phyloP scores from a whole-genome alignment of 2,113 vertebrate genomes.

The Jacana jacana region DNA sequence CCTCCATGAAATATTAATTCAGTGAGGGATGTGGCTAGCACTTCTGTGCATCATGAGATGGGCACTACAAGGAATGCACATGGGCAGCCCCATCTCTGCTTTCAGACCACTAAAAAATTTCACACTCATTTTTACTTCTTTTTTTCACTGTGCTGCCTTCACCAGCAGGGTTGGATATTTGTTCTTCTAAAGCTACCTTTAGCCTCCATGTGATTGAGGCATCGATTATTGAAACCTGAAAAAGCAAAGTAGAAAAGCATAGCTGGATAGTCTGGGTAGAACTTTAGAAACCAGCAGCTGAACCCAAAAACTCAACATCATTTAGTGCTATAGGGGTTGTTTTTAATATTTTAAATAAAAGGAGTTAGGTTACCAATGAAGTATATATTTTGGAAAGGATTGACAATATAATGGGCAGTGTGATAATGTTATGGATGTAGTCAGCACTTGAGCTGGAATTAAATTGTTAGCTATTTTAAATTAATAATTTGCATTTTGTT shows the following conservation, averaged over 20 bases:
- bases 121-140: accelerated
- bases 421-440: background rate
- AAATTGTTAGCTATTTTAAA: background rate
- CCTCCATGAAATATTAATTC: accelerated
- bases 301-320: accelerated
- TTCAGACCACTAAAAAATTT: background rate
- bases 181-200: background rate
- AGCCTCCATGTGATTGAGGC: background rate
- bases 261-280: background rate
- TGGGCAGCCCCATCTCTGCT: background rate
- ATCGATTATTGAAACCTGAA: background rate
- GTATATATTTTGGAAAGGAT: background rate
- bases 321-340: background rate
- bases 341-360: background rate
- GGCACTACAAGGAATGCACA: background rate
- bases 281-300: background rate
- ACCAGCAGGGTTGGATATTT: background rate
- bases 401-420: background rate
- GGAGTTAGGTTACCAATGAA: background rate
- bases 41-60: background rate
- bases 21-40: background rate
- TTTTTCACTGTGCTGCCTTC: background rate
- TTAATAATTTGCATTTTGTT: background rate
- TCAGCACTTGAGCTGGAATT: background rate
- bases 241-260: background rate